Evolutionary conservation across 2,113 vertebrate genomes (phyloP), one percentile per base, ranked within the genome.

Genomic region (Platichthys flesus): DNA sequence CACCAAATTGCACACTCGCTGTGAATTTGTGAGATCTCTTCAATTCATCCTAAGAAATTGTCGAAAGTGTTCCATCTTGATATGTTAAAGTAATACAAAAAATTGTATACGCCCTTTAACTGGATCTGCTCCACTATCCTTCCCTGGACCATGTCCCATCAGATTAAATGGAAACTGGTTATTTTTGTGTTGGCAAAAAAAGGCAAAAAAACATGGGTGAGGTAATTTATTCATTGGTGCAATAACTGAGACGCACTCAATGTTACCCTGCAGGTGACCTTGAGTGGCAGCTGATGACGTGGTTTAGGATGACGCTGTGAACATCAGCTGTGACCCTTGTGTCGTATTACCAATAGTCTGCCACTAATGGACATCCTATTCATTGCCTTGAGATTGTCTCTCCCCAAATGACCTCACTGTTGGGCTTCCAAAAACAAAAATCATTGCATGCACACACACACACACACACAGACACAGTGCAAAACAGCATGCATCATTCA

Each of bases 401-500:
- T 74, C 40, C 55, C 31, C 37, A 42, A 72, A 57, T 72, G 83
- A 85, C 83, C 78, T 79, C 70, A 60, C 59, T 35, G n/a, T 58
- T 42, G 47, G 23, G 63, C 79, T 40, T 40, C 9, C 9, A 23
- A 67, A 68, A 57, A 57, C 66, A 64, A 57, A 42, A 23, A 52
- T 13, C 69, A 10, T 54, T 68, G 31, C 69, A 59, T 18, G 23
- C 26, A 28, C 26, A 28, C 58, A 71, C 67, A 28, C 28, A 28
- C 54, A 60, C 58, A 71, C 67, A 28, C 28, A 28, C 66, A 76
- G 49, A 56, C 58, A 74, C 67, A 76, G 49, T 9, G 3, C 28
- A 55, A 84, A 73, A 77, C 51, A 21, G 77, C 64, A 78, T 77
- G 73, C 78, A 80, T 86, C 87, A 85, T 83, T 89, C 75, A 80